Evolutionary conservation across 2,797 vertebrate species (phyloP).

Genomic region (Pitangus sulphuratus): DNA sequence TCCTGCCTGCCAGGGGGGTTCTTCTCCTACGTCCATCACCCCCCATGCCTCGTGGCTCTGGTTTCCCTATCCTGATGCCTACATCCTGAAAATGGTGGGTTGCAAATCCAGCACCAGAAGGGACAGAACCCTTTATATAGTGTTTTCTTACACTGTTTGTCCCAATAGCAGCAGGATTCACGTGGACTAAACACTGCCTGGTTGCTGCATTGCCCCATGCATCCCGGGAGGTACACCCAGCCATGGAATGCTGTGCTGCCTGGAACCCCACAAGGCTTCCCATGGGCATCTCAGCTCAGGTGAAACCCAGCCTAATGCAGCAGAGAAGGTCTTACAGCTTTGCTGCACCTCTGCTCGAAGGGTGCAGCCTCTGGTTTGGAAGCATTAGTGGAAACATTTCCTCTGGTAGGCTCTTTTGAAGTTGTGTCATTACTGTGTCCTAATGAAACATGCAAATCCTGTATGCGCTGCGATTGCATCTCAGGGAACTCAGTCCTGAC

Average conservation of each 20-base stretch:
- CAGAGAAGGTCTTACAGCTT: neutral
- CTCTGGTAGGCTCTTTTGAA: conserved; percentile 17
- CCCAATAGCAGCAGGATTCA: neutral
- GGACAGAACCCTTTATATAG: neutral
- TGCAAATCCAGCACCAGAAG: neutral
- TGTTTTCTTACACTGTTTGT: fast-evolving
- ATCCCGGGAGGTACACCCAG: neutral
- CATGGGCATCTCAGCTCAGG: neutral
- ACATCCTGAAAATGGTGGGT: fast-evolving
- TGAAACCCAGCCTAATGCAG: neutral
- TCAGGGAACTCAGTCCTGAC: neutral
- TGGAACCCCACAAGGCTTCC: neutral
- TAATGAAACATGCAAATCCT: conserved; percentile 33
- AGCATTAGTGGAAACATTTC: neutral
- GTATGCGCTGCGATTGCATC: neutral
- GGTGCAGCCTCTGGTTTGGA: neutral
- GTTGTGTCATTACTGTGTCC: neutral
- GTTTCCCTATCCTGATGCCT: neutral
- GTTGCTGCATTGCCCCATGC: neutral
- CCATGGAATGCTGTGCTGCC: fast-evolving
- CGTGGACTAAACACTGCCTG: fast-evolving
- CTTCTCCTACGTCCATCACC: neutral
- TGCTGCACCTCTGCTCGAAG: neutral
- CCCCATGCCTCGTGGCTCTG: fast-evolving
- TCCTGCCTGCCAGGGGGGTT: neutral